Conservation (phyloP, 2,888 invertebrate genomes). For the Ophion costatus region DNA sequence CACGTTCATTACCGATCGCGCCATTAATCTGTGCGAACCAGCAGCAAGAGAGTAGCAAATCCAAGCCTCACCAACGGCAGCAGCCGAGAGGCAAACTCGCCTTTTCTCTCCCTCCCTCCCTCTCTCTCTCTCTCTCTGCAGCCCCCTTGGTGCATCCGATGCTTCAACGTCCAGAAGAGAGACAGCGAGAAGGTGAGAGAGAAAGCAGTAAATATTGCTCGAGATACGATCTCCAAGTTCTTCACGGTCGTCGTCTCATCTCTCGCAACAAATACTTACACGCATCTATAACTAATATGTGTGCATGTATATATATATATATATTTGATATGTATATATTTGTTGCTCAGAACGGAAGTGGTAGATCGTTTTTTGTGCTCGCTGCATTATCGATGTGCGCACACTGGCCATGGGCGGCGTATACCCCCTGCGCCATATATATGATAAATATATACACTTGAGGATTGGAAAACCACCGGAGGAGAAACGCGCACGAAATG, state of each 20-base stretch:
- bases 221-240: constrained; percentile 77
- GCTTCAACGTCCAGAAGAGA: constrained; percentile 28
- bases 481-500: constrained; percentile 46
- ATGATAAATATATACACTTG: constrained; percentile 35
- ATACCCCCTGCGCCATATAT: constrained; percentile 9
- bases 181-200: constrained; percentile 48
- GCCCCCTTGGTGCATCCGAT: constrained; percentile 26
- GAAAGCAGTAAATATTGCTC: constrained; percentile 77
- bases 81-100: constrained; percentile 40
- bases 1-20: constrained; percentile 80
- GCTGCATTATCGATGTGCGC: constrained; percentile 61
- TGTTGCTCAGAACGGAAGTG: constrained; percentile 59
- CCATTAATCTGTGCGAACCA: constrained; percentile 78
- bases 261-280: constrained; percentile 37
- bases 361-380: constrained; percentile 45
- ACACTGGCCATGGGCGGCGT: constrained; percentile 48
- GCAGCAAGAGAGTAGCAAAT: constrained; percentile 56
- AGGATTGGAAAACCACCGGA: constrained; percentile 42
- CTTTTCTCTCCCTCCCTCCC: constrained; percentile 17
- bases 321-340: constrained; percentile 28
- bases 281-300: not conserved
- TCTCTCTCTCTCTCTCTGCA: constrained; percentile 14
- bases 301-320: constrained; percentile 23
- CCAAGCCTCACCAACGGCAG: constrained; percentile 55
- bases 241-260: constrained; percentile 65